phyloP scores from a whole-genome alignment of 2,113 vertebrate species.

The Vulpes lagopus region DNA sequence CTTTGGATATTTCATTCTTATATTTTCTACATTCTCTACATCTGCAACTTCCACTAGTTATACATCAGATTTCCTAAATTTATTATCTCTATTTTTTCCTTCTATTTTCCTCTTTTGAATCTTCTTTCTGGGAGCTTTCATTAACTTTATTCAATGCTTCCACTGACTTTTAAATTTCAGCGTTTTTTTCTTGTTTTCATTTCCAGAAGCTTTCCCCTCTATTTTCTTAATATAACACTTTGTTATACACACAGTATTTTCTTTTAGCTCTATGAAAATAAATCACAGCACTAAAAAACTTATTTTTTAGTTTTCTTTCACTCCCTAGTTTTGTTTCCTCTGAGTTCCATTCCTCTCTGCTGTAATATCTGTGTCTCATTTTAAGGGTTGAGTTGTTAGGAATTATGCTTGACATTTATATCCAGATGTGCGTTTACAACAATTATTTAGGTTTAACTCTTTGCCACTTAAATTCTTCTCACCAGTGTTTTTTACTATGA shows the following conservation, averaged over 20 bases:
- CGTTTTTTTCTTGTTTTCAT: neutral
- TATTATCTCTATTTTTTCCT: neutral
- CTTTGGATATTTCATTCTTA: neutral
- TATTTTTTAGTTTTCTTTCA: neutral
- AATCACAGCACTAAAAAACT: constrained; percentile 3
- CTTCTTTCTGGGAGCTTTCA: neutral
- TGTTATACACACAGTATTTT: neutral
- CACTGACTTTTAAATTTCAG: constrained; percentile 14
- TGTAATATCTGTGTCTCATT: neutral
- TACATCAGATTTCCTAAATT: neutral
- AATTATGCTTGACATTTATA: constrained; percentile 30
- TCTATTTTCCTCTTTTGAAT: neutral
- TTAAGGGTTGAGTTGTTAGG: neutral
- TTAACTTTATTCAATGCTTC: neutral
- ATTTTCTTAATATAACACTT: neutral
- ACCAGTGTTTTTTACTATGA: neutral
- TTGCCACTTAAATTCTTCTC: neutral
- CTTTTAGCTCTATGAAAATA: constrained; percentile 1
- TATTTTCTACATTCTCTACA: neutral
- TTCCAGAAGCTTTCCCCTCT: neutral
- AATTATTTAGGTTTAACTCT: neutral
- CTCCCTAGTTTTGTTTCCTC: neutral
- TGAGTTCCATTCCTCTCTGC: neutral
- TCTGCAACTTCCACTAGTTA: neutral
- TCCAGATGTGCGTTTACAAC: neutral